These are phyloP conservation scores for Drosophila busckii DNA, from an alignment of 1,140 invertebrate species.

Conservation along the genomic window DNA sequence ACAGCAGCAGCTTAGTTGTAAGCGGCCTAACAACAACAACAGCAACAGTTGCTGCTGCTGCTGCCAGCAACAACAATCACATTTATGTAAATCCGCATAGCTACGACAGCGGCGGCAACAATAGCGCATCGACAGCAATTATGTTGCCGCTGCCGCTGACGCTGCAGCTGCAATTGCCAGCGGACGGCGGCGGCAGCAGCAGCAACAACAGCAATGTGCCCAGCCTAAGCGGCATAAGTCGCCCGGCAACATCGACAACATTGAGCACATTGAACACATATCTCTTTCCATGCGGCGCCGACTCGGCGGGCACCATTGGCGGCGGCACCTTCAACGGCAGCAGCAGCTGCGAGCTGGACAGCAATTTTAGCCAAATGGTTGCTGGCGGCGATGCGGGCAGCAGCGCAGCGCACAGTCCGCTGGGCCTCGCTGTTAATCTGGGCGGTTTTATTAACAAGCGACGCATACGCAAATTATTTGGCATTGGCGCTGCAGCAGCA, in stretches of 20 bases:
- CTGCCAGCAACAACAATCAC: slow-evolving; percentile 71
- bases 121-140: slow-evolving; percentile 55
- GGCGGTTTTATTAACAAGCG: slow-evolving; percentile 73
- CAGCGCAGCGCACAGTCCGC: slow-evolving; percentile 14
- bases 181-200: background rate
- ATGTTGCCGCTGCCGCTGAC: slow-evolving; percentile 51
- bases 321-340: slow-evolving; percentile 49
- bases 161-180: slow-evolving; percentile 12
- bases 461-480: slow-evolving; percentile 61
- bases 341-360: slow-evolving; percentile 67
- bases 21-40: slow-evolving; percentile 10
- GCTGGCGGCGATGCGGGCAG: slow-evolving; percentile 46
- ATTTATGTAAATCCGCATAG: slow-evolving; percentile 76
- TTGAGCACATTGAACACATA: slow-evolving; percentile 75
- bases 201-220: slow-evolving; percentile 7
- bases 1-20: slow-evolving; percentile 8
- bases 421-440: slow-evolving; percentile 52
- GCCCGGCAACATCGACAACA: slow-evolving; percentile 58
- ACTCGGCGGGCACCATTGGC: slow-evolving; percentile 60
- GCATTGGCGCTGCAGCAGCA: slow-evolving; percentile 32
- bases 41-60: slow-evolving; percentile 6
- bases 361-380: slow-evolving; percentile 76
- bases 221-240: slow-evolving; percentile 27
- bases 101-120: slow-evolving; percentile 62
- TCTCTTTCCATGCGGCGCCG: slow-evolving; percentile 71